Conservation (phyloP, 2,113 vertebrate genomes). For the Theristicus caerulescens region DNA sequence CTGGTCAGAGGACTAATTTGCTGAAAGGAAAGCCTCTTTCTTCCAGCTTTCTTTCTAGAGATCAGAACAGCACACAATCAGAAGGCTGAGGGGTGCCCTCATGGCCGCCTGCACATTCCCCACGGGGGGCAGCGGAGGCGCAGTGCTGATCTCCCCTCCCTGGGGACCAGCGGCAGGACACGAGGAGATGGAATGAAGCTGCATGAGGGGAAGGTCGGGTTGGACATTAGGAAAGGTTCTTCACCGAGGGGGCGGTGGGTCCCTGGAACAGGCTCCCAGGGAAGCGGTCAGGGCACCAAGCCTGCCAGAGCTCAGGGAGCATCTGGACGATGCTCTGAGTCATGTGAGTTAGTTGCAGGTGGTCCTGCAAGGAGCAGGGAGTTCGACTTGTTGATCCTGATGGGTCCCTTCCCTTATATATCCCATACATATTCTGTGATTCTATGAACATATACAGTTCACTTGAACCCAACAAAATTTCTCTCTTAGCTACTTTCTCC, state of each 20-base stretch:
- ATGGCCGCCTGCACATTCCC: background rate
- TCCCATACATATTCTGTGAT: background rate
- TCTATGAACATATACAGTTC: background rate
- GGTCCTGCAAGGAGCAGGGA: background rate
- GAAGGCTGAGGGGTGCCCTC: background rate
- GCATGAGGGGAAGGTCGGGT: background rate
- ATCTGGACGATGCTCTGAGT: rapidly evolving
- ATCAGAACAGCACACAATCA: background rate
- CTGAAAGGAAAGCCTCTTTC: background rate
- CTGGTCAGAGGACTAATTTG: background rate
- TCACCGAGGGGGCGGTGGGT: background rate
- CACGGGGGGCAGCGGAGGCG: rapidly evolving
- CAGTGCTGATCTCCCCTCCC: background rate
- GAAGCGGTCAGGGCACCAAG: rapidly evolving
- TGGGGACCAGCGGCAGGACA: rapidly evolving
- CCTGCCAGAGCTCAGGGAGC: background rate
- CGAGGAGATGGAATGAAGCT: background rate
- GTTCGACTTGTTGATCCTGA: too few relatives aligned
- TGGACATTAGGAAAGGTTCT: background rate
- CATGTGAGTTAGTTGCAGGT: background rate
- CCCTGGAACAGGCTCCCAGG: background rate
- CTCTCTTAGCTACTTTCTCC: background rate
- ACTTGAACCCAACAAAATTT: background rate
- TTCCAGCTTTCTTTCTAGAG: background rate
- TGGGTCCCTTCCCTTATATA: too few relatives aligned